Conservation (phyloP, 2,797 vertebrate genomes). For the Clarias platycephalus region DNA sequence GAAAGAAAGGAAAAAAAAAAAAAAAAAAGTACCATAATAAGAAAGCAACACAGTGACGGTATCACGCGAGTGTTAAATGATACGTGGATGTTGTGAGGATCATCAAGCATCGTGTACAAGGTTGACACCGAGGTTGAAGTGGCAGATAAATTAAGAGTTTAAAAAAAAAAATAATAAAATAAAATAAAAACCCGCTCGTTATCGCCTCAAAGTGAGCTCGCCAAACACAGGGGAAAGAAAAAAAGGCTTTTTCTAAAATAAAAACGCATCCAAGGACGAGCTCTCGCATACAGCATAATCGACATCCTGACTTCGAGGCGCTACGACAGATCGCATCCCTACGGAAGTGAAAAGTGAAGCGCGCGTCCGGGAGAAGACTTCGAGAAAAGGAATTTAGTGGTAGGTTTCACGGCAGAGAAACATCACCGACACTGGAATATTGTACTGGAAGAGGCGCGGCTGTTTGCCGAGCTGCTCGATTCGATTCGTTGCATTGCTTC, state of each 20-base stretch:
- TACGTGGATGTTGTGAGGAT: slow-evolving; percentile 1
- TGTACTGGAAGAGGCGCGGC: not conserved
- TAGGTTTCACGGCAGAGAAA: not conserved
- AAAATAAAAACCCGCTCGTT: not conserved
- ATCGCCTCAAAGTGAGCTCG: not conserved
- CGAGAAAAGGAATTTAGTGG: not conserved
- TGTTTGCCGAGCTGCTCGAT: not conserved
- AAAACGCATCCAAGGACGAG: not conserved
- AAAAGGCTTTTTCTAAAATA: not conserved
- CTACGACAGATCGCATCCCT: not conserved
- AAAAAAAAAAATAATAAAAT: not conserved
- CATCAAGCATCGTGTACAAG: not conserved
- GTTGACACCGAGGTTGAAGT: not conserved
- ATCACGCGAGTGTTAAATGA: slow-evolving; percentile 13
- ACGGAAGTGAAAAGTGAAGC: not conserved
- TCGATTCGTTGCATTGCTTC: not conserved
- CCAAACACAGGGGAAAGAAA: not conserved
- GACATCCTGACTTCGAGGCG: slow-evolving; percentile 1
- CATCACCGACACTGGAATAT: not conserved
- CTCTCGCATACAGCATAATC: not conserved
- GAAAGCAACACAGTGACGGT: not conserved
- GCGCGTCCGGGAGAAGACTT: slow-evolving; percentile 12
- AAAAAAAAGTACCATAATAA: slow-evolving; percentile 2
- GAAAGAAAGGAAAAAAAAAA: not conserved
- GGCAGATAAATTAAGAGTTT: not conserved